Percentiles rank a stretch among this genome's conserved stretches.
Conservation (phyloP, 2,888 invertebrate species). For the Drosophila putrida region DNA sequence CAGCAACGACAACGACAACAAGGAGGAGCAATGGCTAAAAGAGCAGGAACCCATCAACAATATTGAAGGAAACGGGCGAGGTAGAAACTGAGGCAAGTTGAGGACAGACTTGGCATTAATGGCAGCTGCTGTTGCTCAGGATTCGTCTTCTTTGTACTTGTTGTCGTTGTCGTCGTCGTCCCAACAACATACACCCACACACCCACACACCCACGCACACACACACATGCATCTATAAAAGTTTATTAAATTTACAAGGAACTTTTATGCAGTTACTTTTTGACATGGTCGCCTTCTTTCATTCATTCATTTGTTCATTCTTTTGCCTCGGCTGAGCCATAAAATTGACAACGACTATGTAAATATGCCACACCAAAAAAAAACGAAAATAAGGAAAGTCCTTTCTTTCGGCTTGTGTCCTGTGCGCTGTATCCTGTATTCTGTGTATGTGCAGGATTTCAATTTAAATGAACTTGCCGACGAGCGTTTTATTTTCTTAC, state of each 20-base stretch:
- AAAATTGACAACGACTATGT: conserved; percentile 79
- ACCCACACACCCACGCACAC: conserved; percentile 11
- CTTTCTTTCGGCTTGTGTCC: neutral
- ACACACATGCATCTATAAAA: conserved; percentile 68
- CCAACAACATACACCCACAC: conserved; percentile 12
- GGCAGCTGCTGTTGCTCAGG: conserved; percentile 70
- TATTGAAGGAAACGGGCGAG: conserved; percentile 50
- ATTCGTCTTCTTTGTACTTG: conserved; percentile 38
- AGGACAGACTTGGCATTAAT: conserved; percentile 69
- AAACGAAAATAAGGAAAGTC: conserved; percentile 12
- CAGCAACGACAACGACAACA: conserved; percentile 45
- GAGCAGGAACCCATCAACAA: conserved; percentile 45
- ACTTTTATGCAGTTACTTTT: conserved; percentile 80
- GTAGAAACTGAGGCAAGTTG: conserved; percentile 18
- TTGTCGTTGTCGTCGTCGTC: conserved; percentile 25
- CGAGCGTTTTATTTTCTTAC: conserved; percentile 74
- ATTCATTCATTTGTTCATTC: conserved; percentile 29
- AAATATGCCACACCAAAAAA: conserved; percentile 58
- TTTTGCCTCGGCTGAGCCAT: conserved; percentile 55
- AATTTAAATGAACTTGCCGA: conserved; percentile 78
- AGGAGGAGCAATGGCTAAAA: conserved; percentile 15
- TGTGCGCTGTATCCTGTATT: conserved; percentile 7
- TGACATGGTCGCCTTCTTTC: conserved; percentile 65
- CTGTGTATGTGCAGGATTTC: conserved; percentile 60
- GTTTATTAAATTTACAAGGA: conserved; percentile 80